Base-by-base conservation (phyloP, 2,797 vertebrate genomes). In the Mus minutoides region DNA sequence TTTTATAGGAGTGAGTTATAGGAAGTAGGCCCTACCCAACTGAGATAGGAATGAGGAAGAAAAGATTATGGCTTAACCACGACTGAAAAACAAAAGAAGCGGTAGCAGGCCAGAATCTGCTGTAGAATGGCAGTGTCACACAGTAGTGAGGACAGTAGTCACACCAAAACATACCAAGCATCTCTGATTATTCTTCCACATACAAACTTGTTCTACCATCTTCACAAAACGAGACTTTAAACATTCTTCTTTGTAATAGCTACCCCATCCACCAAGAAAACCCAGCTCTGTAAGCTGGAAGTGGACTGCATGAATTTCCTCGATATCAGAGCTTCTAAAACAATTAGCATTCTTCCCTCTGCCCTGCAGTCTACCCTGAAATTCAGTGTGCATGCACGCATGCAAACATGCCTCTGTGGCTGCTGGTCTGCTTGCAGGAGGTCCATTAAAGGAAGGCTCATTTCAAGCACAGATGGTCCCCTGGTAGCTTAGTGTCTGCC, bases 381-480 rank as follows among this genome's bases (percentile, higher is more conserved):
- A 7, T 0, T 0, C 24, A n/a, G 69, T 85, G 92, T 98, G 96
- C 96, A 82, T 95, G 95, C 94, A 97, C 97, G 98, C 97, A 97
- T 79, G 92, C 94, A 96, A 94, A 46, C 73, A 0, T 78, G 88
- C 98, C 97, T 98, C 94, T 92, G 96, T 98, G 97, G 97, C 69
- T 93, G 96, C 75, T 97, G 97, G 96, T 97, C 97, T 97, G 95
- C 98, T 97, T 97, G 96, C 98, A 97, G 97, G 98, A 97, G 97
- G 97, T 97, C 98, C 97, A 98, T 98, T 99, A 98, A 69, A 98
- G 88, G 93, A 94, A 97, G 98, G 84, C 97, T 98, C 97, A 98
- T 98, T 98, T 98, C 98, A 97, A 97, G 98, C 98, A 98, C 99
- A 99, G 98, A 99, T 99, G 98, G 98, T 98, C 98, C 96, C 94